phyloP scores from a whole-genome alignment of 2,797 vertebrate genomes.

The Platyrinchus mystaceus region DNA sequence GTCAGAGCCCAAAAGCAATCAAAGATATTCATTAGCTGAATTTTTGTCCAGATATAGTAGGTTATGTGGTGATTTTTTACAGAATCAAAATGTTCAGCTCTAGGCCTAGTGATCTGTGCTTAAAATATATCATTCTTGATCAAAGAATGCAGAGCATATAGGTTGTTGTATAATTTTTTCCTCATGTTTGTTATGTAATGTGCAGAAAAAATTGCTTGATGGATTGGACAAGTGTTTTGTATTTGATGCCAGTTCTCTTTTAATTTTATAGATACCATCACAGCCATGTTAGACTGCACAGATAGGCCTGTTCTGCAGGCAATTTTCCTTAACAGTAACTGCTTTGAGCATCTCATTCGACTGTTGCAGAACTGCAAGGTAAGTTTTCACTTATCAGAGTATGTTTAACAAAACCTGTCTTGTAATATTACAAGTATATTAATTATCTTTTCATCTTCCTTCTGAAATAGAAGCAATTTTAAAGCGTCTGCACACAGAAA shows the following conservation, averaged over 20 bases:
- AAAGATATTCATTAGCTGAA: background rate
- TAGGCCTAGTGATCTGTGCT: background rate
- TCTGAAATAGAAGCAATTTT: background rate
- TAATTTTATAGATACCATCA: constrained; percentile 87
- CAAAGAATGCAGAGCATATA: background rate
- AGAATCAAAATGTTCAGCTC: background rate
- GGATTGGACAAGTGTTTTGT: background rate
- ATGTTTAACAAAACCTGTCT: background rate
- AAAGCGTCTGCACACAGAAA: background rate
- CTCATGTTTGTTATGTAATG: background rate
- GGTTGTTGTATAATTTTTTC: background rate
- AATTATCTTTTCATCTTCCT: background rate
- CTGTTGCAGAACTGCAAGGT: constrained; percentile 99
- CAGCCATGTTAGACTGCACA: constrained; percentile 93
- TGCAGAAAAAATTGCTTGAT: background rate
- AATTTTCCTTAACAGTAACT: constrained; percentile 98
- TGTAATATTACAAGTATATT: background rate
- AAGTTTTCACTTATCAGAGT: constrained; percentile 28
- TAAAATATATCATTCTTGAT: background rate
- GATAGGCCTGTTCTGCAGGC: constrained; percentile 96
- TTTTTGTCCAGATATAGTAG: background rate
- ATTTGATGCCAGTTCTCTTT: constrained; percentile 51
- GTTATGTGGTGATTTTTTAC: background rate
- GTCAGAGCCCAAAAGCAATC: background rate
- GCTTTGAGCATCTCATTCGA: constrained; percentile 94